Conservation (phyloP, 2,888 invertebrate species). For the Tryphoninae sp. region DNA sequence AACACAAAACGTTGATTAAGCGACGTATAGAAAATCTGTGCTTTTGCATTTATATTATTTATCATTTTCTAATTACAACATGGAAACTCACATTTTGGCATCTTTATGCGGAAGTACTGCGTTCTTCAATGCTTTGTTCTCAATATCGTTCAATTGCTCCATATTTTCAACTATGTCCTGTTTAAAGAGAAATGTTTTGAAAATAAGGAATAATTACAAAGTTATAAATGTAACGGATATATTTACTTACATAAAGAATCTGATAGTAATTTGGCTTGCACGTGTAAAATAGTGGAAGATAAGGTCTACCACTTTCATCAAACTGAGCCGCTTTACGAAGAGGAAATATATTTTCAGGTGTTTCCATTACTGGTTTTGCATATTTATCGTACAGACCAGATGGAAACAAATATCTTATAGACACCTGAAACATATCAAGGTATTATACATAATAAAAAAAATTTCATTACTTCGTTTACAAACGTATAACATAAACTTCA, state of each 20-base stretch:
- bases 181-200: constrained; percentile 52
- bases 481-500: too few species aligned
- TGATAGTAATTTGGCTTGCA: constrained; percentile 92
- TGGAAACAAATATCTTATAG: constrained; percentile 96
- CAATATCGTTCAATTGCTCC: constrained; percentile 85
- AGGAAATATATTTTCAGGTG: constrained; percentile 94
- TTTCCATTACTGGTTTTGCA: constrained; percentile 95
- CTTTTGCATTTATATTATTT: not conserved
- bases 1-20: constrained; percentile 45
- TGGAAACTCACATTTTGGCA: constrained; percentile 83
- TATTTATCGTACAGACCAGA: constrained; percentile 93
- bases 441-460: not conserved
- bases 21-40: not conserved
- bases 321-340: constrained; percentile 93
- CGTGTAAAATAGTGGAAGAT: constrained; percentile 96
- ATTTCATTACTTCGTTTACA: too few species aligned
- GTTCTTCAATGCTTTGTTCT: constrained; percentile 88
- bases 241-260: constrained; percentile 87
- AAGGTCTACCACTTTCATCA: constrained; percentile 94
- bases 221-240: not conserved
- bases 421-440: constrained; percentile 57
- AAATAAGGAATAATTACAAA: constrained; percentile 23
- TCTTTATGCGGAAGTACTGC: constrained; percentile 84
- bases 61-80: not conserved
- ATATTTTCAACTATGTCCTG: constrained; percentile 88